Evolutionary conservation across 2,888 invertebrate genomes (phyloP).

Genomic region (Sericinus montela): DNA sequence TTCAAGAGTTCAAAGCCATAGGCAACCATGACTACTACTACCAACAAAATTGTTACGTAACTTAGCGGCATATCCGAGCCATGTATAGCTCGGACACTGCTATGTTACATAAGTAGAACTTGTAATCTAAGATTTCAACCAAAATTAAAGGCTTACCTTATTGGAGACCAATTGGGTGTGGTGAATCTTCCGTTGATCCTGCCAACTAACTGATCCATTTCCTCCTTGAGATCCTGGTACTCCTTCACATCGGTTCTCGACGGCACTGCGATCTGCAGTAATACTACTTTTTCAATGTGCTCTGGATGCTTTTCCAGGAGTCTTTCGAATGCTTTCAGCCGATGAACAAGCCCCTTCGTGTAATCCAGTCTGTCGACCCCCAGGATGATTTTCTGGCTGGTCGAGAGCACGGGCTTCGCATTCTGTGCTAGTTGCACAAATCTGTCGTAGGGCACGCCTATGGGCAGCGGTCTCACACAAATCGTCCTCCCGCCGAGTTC

Average conservation of each 20-base stretch:
- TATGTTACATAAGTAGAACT: no score
- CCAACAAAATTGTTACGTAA: no score
- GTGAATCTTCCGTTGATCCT: constrained; percentile 93
- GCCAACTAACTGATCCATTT: constrained; percentile 93
- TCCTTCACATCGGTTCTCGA: constrained; percentile 94
- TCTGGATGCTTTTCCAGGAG: constrained; percentile 91
- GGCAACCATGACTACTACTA: no score
- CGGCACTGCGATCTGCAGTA: constrained; percentile 92
- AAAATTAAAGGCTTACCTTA: constrained; percentile 80
- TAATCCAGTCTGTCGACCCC: constrained; percentile 95
- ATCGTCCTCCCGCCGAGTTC: constrained; percentile 93
- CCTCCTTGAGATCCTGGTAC: constrained; percentile 93
- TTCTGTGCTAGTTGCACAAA: constrained; percentile 89
- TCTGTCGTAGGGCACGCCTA: constrained; percentile 92
- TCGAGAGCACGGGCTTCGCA: constrained; percentile 83
- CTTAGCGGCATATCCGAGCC: no score
- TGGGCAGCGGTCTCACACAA: constrained; percentile 90
- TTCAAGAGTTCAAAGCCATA: no score
- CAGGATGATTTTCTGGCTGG: constrained; percentile 88
- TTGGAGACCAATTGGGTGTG: constrained; percentile 95
- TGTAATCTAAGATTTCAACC: no score
- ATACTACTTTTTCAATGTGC: constrained; percentile 88
- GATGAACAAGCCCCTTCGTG: constrained; percentile 92
- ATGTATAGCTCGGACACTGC: no score
- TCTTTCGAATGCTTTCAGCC: constrained; percentile 88